Evolutionary conservation across 1,140 invertebrate genomes (phyloP).

Genomic region (Heliconius hewitsoni): DNA sequence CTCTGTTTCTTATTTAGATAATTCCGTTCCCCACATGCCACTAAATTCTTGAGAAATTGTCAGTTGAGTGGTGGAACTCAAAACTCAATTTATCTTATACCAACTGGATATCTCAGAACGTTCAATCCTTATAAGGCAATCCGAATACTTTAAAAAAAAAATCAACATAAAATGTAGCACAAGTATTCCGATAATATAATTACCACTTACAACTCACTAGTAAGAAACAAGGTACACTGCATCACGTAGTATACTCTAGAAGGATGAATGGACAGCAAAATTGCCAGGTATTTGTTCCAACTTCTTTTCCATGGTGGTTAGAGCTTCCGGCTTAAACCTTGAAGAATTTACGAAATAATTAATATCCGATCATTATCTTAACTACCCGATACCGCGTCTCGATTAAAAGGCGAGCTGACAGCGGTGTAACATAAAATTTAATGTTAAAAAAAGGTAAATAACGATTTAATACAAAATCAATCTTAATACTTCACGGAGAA

Average conservation of each 20-base stretch:
- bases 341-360: constrained; percentile 37
- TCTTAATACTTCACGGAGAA: neutral
- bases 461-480: neutral
- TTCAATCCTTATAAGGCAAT: no score
- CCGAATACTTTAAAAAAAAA: no score
- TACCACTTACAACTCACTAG: neutral
- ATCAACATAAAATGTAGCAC: no score
- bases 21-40: no score
- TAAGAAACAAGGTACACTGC: neutral
- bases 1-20: no score
- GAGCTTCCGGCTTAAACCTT: constrained; percentile 35
- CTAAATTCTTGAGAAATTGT: no score
- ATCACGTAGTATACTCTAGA: neutral
- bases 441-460: constrained; percentile 19
- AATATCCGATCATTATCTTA: constrained; percentile 42
- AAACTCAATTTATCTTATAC: no score
- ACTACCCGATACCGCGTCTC: constrained; percentile 35
- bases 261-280: constrained; percentile 19
- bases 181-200: constrained; percentile 2
- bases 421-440: constrained; percentile 35
- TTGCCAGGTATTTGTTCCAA: constrained; percentile 21
- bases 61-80: no score
- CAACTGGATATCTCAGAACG: no score
- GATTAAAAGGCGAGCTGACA: constrained; percentile 35
- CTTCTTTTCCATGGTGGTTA: constrained; percentile 21